Evolutionary conservation across 2,888 invertebrate genomes (phyloP), one percentile per base, ranked within the genome.

Genomic region (Eulithis testata): DNA sequence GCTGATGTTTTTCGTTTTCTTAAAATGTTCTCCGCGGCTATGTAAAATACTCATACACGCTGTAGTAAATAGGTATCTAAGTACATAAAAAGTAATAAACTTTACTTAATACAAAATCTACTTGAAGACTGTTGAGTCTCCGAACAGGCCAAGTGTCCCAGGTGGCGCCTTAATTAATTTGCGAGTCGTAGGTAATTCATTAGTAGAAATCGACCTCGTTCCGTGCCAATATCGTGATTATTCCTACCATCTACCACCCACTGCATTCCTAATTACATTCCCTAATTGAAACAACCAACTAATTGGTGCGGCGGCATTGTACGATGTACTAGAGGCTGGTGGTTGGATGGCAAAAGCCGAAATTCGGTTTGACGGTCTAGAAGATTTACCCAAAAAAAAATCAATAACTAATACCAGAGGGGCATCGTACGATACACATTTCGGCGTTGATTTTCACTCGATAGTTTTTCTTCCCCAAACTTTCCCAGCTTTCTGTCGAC

Each of bases 241-340:
- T 73, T 73, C 69, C 69, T 68, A 68, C 69, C 68, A 67, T 71
- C 69, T 66, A 66, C 69, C 66, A 66, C 62, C 71, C 72, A 60
- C 73, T 79, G 78, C 80, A 78, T 77, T 79, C 76, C 79, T 85
- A 86, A 87, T 85, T 85, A 83, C 76, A 85, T 81, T 81, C 74
- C 78, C 76, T 85, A 86, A 87, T 85, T 85, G 77, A 82, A 79
- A 76, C 73, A 68, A 74, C 77, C 72, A 74, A 79, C 79, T 81
- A 82, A 84, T 84, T 81, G 79, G 77, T 73, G 73, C 66, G 56
- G 61, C 60, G 63, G 54, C 66, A 66, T 68, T 73, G 69, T 69
- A 60, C 9, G 56, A 63, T 59, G 64, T 52, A 49, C 53, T 55
- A 59, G 56, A 11, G 63, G 31, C 31, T 55, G 8, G 3, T 21